phyloP scores from a whole-genome alignment of 2,797 vertebrate species.

The Pseudochirops cupreus region DNA sequence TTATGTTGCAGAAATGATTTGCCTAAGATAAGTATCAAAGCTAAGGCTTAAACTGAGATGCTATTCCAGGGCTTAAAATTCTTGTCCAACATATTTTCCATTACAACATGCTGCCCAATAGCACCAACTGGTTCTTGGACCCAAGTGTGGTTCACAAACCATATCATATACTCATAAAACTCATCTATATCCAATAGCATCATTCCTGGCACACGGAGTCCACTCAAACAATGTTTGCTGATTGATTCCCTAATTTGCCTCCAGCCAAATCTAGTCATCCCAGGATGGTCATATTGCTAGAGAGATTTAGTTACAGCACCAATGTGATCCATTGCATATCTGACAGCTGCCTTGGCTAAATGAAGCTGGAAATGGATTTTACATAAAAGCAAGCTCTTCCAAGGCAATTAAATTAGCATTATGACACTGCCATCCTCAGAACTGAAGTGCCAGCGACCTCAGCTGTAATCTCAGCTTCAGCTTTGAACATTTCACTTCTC shows the following conservation, averaged over 20 bases:
- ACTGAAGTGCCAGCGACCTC: background rate
- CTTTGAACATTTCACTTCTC: constrained; percentile 35
- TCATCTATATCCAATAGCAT: background rate
- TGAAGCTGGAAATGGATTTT: background rate
- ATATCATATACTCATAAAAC: background rate
- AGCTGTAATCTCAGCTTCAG: background rate
- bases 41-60: background rate
- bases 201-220: background rate
- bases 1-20: background rate
- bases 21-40: background rate
- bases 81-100: background rate
- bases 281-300: background rate
- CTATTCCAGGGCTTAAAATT: background rate
- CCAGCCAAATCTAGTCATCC: background rate
- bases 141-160: background rate
- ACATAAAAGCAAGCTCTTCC: constrained; percentile 19
- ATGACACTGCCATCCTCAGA: background rate
- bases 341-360: constrained; percentile 17
- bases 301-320: constrained; percentile 1
- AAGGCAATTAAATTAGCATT: background rate
- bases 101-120: background rate
- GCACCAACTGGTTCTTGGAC: background rate
- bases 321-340: background rate
- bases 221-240: background rate
- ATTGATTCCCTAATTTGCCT: background rate